phyloP scores from a whole-genome alignment of 2,797 vertebrate genomes.

The Macroramphosus scolopax region DNA sequence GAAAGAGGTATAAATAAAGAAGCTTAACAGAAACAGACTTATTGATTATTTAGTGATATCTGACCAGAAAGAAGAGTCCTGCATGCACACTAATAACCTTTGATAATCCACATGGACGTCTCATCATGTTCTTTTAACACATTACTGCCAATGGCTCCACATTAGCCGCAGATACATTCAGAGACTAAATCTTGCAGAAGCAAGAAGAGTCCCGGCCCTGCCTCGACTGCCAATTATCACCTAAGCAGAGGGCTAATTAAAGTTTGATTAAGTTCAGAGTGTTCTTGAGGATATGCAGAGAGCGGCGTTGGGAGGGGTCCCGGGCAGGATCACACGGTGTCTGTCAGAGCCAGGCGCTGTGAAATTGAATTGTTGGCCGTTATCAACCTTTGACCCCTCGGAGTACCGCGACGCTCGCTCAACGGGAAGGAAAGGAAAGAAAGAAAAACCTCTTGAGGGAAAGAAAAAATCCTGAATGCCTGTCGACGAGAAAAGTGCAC shows the following conservation, averaged over 20 bases:
- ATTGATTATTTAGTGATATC: too few species aligned
- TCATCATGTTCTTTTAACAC: too few species aligned
- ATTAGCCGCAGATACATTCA: conserved; percentile 50
- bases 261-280: conserved; percentile 78
- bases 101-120: not conserved
- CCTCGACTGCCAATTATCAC: conserved; percentile 75
- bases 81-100: too few species aligned
- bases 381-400: conserved; percentile 71
- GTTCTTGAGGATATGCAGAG: conserved; percentile 73
- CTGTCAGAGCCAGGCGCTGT: conserved; percentile 74
- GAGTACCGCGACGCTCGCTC: conserved; percentile 23
- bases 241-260: conserved; percentile 78
- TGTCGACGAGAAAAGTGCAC: conserved; percentile 15
- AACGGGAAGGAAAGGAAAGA: conserved; percentile 34
- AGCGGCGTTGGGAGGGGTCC: conserved; percentile 47
- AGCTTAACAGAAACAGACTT: too few species aligned
- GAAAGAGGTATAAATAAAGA: too few species aligned
- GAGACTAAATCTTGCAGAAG: conserved; percentile 42
- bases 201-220: conserved; percentile 61
- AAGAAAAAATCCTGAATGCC: conserved; percentile 30
- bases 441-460: conserved; percentile 44
- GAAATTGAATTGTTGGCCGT: conserved; percentile 79
- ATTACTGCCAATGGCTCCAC: conserved; percentile 29
- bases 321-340: conserved; percentile 64
- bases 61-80: too few species aligned